phyloP scores from a whole-genome alignment of 1,140 invertebrate genomes.

The Orius insidiosus region DNA sequence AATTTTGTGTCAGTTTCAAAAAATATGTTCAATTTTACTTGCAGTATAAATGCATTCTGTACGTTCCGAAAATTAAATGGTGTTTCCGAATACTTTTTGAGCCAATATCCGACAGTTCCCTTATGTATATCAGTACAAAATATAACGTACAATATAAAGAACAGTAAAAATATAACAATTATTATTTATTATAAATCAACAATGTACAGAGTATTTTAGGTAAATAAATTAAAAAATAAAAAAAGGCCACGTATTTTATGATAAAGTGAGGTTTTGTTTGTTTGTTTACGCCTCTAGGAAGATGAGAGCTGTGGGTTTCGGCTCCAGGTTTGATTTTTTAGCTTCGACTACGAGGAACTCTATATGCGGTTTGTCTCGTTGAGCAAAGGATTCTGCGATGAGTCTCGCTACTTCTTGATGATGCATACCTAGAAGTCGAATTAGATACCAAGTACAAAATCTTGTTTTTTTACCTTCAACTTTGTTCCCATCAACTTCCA shows the following conservation, averaged over 20 bases:
- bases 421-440: constrained; percentile 29
- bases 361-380: constrained; percentile 67
- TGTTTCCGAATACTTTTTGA: no score
- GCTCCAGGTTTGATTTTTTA: constrained; percentile 75
- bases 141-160: not conserved
- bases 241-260: constrained; percentile 13
- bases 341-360: constrained; percentile 79
- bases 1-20: no score
- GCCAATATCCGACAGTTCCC: not conserved
- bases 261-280: constrained; percentile 3
- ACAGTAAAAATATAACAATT: constrained; percentile 6
- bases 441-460: not conserved
- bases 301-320: constrained; percentile 69
- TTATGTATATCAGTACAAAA: constrained; percentile 7
- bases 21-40: not conserved
- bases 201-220: not conserved
- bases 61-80: not conserved
- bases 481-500: constrained; percentile 78
- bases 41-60: not conserved
- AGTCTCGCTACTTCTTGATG: constrained; percentile 70
- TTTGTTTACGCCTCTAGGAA: constrained; percentile 45
- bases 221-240: constrained; percentile 7
- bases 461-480: constrained; percentile 48
- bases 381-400: constrained; percentile 76
- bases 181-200: not conserved